Conservation (phyloP, 2,113 vertebrate genomes). For the Suricata suricatta region DNA sequence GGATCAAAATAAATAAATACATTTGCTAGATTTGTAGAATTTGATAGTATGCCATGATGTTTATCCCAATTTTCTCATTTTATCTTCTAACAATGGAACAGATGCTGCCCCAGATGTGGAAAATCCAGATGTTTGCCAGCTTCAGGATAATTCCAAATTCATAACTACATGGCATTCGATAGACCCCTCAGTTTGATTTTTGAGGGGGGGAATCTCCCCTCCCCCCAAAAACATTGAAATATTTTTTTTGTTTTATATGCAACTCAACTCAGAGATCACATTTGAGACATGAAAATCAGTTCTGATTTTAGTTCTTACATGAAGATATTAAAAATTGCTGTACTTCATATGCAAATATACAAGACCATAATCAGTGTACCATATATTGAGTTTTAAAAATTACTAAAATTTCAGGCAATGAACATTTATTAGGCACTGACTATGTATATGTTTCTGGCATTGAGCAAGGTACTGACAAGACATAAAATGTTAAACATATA, state of each 20-base stretch:
- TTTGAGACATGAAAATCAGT: slow-evolving; percentile 5
- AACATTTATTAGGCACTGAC: neutral
- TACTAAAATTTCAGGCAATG: neutral
- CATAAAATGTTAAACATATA: neutral
- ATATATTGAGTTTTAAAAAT: slow-evolving; percentile 31
- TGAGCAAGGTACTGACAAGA: neutral
- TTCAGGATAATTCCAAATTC: slow-evolving; percentile 5
- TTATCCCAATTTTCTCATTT: slow-evolving; percentile 57
- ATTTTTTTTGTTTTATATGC: slow-evolving; percentile 2
- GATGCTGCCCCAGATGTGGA: slow-evolving; percentile 67
- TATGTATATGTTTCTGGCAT: neutral
- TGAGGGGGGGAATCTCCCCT: neutral
- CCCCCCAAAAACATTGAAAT: neutral
- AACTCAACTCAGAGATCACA: neutral
- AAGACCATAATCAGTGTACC: neutral
- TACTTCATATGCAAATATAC: neutral
- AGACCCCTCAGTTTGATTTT: slow-evolving; percentile 24
- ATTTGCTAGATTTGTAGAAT: slow-evolving; percentile 66
- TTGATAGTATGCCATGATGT: slow-evolving; percentile 37
- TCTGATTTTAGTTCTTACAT: neutral
- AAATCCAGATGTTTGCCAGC: slow-evolving; percentile 34
- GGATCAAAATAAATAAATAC: slow-evolving; percentile 40
- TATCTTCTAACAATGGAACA: slow-evolving; percentile 56
- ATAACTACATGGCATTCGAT: neutral
- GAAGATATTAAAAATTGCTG: slow-evolving; percentile 2